phyloP scores from a whole-genome alignment of 2,888 invertebrate genomes.

The Dicranocentrus wangi region DNA sequence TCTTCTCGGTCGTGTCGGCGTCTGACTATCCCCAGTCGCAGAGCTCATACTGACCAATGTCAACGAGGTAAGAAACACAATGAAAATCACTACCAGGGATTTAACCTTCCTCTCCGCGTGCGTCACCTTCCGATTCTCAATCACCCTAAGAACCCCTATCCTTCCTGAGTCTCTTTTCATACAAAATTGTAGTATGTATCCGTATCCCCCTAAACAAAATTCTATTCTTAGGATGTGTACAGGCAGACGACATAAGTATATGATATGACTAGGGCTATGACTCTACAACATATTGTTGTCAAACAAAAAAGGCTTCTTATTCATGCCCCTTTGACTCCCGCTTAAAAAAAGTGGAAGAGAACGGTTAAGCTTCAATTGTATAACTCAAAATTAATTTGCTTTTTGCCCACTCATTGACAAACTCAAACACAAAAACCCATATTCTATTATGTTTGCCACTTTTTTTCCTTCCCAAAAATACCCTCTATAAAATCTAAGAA shows the following conservation, averaged over 20 bases:
- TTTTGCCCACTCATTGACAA: not conserved
- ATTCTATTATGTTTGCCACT: no score
- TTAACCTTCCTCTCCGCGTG: constrained; percentile 52
- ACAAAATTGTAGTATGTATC: not conserved
- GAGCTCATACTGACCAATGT: constrained; percentile 66
- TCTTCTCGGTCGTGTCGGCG: constrained; percentile 74
- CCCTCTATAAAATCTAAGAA: no score
- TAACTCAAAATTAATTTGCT: constrained; percentile 1
- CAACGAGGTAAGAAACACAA: constrained; percentile 31
- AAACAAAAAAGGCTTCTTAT: not conserved
- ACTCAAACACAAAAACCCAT: no score
- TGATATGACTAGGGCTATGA: no score
- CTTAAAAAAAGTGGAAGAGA: no score
- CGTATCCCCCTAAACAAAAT: no score
- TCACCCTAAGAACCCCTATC: constrained; percentile 13
- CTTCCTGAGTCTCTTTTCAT: constrained; percentile 2
- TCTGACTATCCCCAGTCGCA: constrained; percentile 55
- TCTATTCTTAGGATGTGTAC: not conserved
- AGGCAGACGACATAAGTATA: no score
- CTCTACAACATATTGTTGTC: not conserved
- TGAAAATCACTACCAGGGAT: constrained; percentile 21
- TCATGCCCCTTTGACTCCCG: not conserved
- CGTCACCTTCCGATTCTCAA: constrained; percentile 34
- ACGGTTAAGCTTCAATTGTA: no score
- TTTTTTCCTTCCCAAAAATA: no score